phyloP scores from a whole-genome alignment of 2,797 vertebrate species.

The Rousettus madagascariensis region DNA sequence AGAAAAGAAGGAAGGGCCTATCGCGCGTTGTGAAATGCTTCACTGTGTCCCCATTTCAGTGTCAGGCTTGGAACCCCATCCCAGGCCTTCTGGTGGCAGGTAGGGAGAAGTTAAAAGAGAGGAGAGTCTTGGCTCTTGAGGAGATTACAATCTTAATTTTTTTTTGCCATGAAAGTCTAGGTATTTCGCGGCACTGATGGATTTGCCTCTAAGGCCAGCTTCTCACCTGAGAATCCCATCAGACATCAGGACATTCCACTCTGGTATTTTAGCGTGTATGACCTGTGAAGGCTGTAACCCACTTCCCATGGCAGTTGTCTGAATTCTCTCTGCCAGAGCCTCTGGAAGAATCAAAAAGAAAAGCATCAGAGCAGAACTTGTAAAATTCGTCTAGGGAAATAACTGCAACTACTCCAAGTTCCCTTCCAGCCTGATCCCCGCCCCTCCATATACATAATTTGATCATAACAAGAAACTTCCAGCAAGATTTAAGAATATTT shows the following conservation, averaged over 20 bases:
- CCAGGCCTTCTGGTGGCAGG: not conserved
- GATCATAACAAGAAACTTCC: not conserved
- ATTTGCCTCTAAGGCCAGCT: not conserved
- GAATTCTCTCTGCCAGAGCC: not conserved
- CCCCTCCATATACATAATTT: not conserved
- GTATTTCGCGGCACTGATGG: not conserved
- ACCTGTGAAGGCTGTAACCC: not conserved
- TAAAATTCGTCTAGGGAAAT: not conserved
- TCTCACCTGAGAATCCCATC: constrained; percentile 26
- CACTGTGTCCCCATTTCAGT: not conserved
- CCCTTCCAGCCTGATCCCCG: not conserved
- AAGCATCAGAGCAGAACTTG: not conserved
- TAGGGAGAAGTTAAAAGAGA: not conserved
- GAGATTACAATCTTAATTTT: not conserved
- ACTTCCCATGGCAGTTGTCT: not conserved
- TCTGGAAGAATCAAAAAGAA: constrained; percentile 49
- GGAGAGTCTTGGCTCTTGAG: not conserved
- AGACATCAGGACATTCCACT: not conserved
- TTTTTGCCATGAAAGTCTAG: not conserved
- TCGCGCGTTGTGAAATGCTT: not conserved
- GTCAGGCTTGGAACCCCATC: not conserved
- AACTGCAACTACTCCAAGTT: not conserved
- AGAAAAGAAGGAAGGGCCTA: not conserved
- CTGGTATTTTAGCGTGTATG: not conserved
- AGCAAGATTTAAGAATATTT: not conserved